phyloP scores from a whole-genome alignment of 2,797 vertebrate genomes.

The Delichon dasypus region DNA sequence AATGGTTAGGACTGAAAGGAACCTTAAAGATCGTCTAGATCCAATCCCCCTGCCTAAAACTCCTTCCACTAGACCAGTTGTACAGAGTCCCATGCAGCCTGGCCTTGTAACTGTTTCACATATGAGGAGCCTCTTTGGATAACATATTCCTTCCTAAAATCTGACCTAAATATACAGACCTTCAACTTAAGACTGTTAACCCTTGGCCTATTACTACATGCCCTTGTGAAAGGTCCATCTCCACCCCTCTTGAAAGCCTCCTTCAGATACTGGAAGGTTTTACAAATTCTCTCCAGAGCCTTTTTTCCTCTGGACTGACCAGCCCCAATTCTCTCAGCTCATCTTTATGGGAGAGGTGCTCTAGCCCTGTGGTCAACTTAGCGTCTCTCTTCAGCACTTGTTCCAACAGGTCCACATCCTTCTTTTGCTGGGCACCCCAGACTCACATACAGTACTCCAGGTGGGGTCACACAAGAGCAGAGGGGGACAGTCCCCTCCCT shows the following conservation, averaged over 20 bases:
- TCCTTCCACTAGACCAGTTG: not conserved
- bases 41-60: fast-evolving
- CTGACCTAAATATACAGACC: not conserved
- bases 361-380: not conserved
- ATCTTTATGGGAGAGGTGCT: not conserved
- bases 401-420: not conserved
- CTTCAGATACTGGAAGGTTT: not conserved
- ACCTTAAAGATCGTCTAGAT: not conserved
- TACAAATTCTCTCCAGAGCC: not conserved
- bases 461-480: not conserved
- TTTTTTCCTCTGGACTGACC: not conserved
- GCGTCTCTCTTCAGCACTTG: not conserved
- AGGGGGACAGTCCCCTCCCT: not conserved
- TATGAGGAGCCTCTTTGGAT: not conserved
- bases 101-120: not conserved
- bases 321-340: not conserved
- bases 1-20: not conserved
- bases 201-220: not conserved
- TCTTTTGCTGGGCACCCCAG: not conserved
- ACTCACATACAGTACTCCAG: not conserved
- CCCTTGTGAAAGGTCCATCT: not conserved
- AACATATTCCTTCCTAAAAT: not conserved
- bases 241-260: not conserved
- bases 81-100: not conserved
- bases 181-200: not conserved